phyloP scores from a whole-genome alignment of 2,797 vertebrate genomes.

The Dermochelys coriacea region DNA sequence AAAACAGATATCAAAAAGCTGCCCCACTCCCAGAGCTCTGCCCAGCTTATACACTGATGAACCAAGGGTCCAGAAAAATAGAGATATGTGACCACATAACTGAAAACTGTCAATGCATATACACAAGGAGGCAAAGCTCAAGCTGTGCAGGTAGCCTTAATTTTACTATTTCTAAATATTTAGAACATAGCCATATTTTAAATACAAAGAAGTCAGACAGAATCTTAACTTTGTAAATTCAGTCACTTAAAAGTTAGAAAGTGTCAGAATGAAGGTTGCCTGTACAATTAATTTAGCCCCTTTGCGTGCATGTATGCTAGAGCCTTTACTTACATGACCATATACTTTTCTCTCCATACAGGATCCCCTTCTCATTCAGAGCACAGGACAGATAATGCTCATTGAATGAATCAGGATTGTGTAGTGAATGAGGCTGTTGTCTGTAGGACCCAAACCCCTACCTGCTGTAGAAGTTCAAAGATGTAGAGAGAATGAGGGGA shows the following conservation, averaged over 20 bases:
- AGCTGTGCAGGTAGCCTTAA: neutral
- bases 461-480: neutral
- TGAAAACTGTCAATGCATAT: neutral
- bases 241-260: neutral
- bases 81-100: neutral
- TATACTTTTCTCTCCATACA: neutral
- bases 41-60: neutral
- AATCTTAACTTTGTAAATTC: neutral
- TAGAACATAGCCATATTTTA: neutral
- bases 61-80: neutral
- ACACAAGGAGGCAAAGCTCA: neutral
- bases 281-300: neutral
- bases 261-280: neutral
- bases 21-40: neutral
- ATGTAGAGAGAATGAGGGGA: constrained; percentile 7
- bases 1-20: neutral
- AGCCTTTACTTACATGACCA: neutral
- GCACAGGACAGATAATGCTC: neutral
- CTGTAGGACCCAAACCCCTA: neutral
- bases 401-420: neutral
- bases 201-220: neutral
- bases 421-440: neutral
- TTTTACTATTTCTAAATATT: neutral
- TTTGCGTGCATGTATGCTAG: neutral
- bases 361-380: neutral